Evolutionary conservation across 2,888 invertebrate species (phyloP).

Genomic region (Fissipunctia ypsillon): DNA sequence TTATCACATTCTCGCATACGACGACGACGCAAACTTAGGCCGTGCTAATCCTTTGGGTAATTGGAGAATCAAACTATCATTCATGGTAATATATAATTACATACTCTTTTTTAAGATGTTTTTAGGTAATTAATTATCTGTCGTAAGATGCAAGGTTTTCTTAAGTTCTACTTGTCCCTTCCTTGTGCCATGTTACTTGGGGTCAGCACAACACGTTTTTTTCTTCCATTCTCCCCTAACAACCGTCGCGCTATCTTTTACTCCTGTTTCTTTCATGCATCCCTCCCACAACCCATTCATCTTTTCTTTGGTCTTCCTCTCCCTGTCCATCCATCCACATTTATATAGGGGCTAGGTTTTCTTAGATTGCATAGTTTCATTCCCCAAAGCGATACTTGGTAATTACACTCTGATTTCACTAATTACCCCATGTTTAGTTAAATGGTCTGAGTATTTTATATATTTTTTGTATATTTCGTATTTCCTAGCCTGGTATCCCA

Average conservation of each 20-base stretch:
- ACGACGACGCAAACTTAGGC: slow-evolving; percentile 34
- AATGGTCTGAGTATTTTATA: not conserved
- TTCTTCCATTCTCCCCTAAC: no score
- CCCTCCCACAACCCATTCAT: not conserved
- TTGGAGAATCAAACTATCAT: slow-evolving; percentile 4
- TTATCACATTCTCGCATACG: slow-evolving; percentile 54
- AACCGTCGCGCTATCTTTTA: no score
- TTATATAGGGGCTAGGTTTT: not conserved
- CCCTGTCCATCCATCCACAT: not conserved
- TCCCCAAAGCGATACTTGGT: not conserved
- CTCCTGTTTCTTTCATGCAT: no score
- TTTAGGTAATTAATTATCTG: no score
- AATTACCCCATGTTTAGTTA: not conserved
- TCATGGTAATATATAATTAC: not conserved
- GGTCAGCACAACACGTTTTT: no score
- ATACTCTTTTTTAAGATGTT: no score
- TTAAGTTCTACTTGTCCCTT: not conserved
- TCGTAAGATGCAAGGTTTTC: not conserved
- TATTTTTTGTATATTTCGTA: no score
- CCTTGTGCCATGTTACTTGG: not conserved
- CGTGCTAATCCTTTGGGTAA: slow-evolving; percentile 2
- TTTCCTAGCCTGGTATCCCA: not conserved
- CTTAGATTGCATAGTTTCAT: not conserved
- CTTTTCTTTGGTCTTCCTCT: not conserved
- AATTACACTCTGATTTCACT: not conserved